These are phyloP conservation scores for Lepidurus couesii DNA, from an alignment of 1,140 invertebrate species.

Conservation along the genomic window DNA sequence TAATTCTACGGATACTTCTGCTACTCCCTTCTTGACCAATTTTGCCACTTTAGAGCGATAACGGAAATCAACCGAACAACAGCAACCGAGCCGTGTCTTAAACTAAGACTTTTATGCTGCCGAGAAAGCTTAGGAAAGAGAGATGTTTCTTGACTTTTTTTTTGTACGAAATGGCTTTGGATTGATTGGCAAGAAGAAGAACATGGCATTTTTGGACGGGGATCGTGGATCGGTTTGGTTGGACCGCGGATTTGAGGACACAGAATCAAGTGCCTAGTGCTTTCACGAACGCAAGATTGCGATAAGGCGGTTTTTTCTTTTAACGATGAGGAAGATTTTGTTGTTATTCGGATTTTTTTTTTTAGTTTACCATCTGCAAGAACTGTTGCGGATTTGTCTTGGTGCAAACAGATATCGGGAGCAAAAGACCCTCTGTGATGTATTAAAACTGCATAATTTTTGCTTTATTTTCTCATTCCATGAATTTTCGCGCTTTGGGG, in stretches of 20 bases:
- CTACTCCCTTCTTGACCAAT: conserved; percentile 15
- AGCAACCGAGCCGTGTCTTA: no score
- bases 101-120: no score
- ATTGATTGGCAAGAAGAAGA: no score
- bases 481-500: not conserved
- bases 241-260: not conserved
- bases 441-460: conserved; percentile 8
- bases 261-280: conserved; percentile 12
- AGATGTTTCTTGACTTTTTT: not conserved
- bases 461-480: not conserved
- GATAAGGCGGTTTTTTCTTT: conserved; percentile 3
- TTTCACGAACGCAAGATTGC: conserved; percentile 15
- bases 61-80: not conserved
- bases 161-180: not conserved
- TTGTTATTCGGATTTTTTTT: not conserved
- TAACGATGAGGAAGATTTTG: not conserved
- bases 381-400: not conserved
- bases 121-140: no score
- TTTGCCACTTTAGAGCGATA: conserved; percentile 22
- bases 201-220: not conserved
- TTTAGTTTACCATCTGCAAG: not conserved
- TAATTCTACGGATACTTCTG: not conserved
- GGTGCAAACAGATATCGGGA: not conserved
- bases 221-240: not conserved
- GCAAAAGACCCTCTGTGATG: not conserved